phyloP scores from a whole-genome alignment of 2,113 vertebrate genomes.

The Oreochromis niloticus region DNA sequence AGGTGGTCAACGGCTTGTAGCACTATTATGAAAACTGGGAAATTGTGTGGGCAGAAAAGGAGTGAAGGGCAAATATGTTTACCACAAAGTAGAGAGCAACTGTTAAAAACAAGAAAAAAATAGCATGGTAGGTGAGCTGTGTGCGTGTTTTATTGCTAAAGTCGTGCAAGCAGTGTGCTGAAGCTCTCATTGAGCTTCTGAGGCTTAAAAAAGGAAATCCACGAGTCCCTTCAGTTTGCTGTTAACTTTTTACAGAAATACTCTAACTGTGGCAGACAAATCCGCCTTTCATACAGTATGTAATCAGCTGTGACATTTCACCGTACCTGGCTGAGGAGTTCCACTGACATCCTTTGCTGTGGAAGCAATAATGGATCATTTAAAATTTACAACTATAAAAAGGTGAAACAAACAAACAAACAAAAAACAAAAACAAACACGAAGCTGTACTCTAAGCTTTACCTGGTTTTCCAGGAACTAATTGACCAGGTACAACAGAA shows the following conservation, averaged over 20 bases:
- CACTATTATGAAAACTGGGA: constrained; percentile 12
- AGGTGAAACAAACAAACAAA: not conserved
- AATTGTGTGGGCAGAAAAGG: not conserved
- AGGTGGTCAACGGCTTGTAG: constrained; percentile 44
- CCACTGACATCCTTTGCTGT: constrained; percentile 57
- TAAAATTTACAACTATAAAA: not conserved
- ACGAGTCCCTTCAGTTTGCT: not conserved
- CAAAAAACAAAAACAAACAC: not conserved
- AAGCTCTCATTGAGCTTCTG: not conserved
- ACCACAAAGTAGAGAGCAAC: not conserved
- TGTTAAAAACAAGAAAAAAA: not conserved
- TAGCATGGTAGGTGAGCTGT: not conserved
- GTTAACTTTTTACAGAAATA: not conserved
- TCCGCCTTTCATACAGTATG: not conserved
- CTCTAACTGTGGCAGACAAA: not conserved
- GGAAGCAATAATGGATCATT: not conserved
- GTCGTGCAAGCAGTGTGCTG: not conserved
- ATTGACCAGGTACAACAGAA: constrained; percentile 40
- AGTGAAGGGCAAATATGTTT: not conserved
- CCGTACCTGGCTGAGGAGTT: constrained; percentile 64
- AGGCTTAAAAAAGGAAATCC: not conserved
- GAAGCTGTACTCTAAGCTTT: not conserved
- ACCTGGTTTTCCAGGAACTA: constrained; percentile 54
- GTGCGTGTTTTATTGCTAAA: not conserved
- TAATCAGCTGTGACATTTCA: not conserved